phyloP scores from a whole-genome alignment of 2,888 invertebrate species.

The Lasioglossum morio region DNA sequence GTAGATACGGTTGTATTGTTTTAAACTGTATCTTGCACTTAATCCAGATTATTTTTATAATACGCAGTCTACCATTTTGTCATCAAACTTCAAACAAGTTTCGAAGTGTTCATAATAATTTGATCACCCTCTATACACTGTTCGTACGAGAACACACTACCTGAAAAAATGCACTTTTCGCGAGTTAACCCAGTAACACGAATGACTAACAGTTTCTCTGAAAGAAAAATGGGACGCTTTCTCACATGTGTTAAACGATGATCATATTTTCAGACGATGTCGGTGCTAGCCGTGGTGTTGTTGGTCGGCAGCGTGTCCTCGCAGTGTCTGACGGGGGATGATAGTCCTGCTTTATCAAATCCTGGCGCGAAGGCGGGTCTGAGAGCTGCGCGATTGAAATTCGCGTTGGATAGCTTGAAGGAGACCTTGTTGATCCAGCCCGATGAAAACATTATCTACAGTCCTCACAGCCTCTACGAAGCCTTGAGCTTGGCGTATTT shows the following conservation, averaged over 20 bases:
- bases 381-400: constrained; percentile 88
- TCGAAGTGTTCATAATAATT: background rate
- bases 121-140: background rate
- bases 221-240: constrained; percentile 1
- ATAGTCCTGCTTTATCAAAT: constrained; percentile 78
- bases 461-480: constrained; percentile 94
- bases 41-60: too few species aligned
- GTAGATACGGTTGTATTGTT: too few species aligned
- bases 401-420: constrained; percentile 90
- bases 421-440: constrained; percentile 88
- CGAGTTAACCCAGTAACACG: background rate
- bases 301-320: constrained; percentile 57
- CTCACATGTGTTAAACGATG: background rate
- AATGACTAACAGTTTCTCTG: constrained; percentile 3
- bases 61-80: background rate
- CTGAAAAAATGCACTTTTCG: background rate
- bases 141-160: background rate
- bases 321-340: constrained; percentile 86
- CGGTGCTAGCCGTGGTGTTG: constrained; percentile 59
- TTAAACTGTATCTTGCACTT: too few species aligned
- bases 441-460: constrained; percentile 93
- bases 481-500: constrained; percentile 92
- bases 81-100: background rate
- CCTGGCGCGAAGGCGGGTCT: constrained; percentile 84
- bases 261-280: constrained; percentile 61